Evolutionary conservation across 2,888 invertebrate genomes (phyloP), one percentile per base, ranked within the genome.

Genomic region (Ophion ventricosus): DNA sequence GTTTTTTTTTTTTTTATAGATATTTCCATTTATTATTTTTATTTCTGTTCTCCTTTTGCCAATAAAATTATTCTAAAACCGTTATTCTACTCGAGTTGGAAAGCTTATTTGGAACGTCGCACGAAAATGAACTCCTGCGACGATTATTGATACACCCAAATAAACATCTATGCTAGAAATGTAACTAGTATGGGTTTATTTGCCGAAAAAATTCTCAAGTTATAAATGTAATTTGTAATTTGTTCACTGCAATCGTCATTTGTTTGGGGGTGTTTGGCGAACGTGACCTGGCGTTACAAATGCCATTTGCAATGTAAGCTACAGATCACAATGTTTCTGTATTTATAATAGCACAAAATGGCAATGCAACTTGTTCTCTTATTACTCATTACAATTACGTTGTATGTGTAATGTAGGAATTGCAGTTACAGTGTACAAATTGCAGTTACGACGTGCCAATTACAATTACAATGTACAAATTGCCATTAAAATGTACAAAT

Each of bases 1-100:
- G 25, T 70, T 78, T 43, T n/a, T 73, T n/a, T n/a, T 72, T 25
- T 63, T 69, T 43, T n/a, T 73, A 49, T 49, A 49, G 49, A 49
- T 49, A 49, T 17, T 14, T 49, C 3, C 17, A 0, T 14, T 49
- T 14, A 49, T 49, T 49, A 14, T 49, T 49, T 49, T 49, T 14
- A 17, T 49, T 14, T 43, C 29, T 83, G 1, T 69, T 74, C 8
- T 79, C 29, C 20, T 25, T 56, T 61, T 17, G 64, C n/a, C 10
- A 81, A 74, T 81, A 84, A 81, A 84, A 69, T 57, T 8, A 59
- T 69, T 74, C 56, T 69, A 29, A 69, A 29, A 69, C 74, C 54
- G n/a, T 77, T 73, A 69, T 57, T 20, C n/a, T 69, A 4, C 64
- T 14, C 63, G 20, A 56, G 2, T 23, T 77, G 10, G 17, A 23